Evolutionary conservation across 2,797 vertebrate species (phyloP).

Genomic region (Enteromius mattozi): DNA sequence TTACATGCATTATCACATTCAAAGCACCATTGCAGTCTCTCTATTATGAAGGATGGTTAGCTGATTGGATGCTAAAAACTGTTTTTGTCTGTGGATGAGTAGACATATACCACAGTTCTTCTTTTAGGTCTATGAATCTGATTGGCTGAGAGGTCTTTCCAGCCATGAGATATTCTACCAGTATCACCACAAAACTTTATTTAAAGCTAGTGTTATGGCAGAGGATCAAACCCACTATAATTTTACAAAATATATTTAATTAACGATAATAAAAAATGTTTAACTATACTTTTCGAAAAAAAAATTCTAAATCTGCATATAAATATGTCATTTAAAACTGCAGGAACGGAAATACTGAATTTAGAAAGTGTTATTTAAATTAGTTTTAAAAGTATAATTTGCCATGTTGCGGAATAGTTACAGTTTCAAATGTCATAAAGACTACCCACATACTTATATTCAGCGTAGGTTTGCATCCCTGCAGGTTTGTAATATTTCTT

Average conservation of each 20-base stretch:
- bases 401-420: neutral
- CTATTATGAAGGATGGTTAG: neutral
- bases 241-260: neutral
- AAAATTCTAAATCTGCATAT: no score
- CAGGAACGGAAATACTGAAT: neutral
- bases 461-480: neutral
- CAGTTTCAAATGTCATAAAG: neutral
- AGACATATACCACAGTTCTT: neutral
- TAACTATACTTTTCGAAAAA: no score
- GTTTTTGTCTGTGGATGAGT: neutral
- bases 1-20: constrained; percentile 43
- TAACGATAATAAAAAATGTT: neutral
- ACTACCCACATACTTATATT: neutral
- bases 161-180: neutral
- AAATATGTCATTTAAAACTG: neutral
- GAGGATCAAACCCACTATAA: neutral
- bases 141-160: neutral
- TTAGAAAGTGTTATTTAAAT: neutral
- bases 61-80: neutral
- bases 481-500: constrained; percentile 2
- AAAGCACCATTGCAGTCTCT: constrained; percentile 1
- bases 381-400: neutral
- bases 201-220: neutral
- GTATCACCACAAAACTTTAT: neutral
- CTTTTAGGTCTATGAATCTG: neutral